phyloP scores from a whole-genome alignment of 2,113 vertebrate genomes.

The Crypturellus undulatus region DNA sequence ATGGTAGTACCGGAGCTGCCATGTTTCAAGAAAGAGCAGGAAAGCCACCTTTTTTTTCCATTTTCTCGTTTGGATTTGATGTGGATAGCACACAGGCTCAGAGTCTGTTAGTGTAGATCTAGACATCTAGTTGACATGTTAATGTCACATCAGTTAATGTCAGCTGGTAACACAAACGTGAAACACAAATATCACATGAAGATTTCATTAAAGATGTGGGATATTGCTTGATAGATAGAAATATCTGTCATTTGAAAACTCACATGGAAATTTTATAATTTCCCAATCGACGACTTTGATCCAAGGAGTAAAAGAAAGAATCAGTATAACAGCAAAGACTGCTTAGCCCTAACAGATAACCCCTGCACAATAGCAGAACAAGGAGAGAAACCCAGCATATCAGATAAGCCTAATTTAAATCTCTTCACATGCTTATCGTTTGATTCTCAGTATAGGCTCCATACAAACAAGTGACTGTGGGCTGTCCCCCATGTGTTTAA shows the following conservation, averaged over 20 bases:
- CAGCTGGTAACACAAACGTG: neutral
- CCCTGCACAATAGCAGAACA: neutral
- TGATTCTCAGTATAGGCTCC: neutral
- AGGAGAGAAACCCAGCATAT: neutral
- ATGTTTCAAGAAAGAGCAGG: neutral
- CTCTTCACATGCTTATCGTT: neutral
- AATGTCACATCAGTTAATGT: neutral
- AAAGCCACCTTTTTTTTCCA: neutral
- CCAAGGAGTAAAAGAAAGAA: neutral
- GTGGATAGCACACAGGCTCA: neutral
- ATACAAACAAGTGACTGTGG: neutral
- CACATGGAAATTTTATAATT: too few relatives aligned
- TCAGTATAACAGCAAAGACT: neutral
- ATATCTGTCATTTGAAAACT: too few relatives aligned
- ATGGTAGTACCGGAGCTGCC: neutral
- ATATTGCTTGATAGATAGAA: neutral
- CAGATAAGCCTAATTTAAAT: neutral
- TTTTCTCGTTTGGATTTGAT: neutral
- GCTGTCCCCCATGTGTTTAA: neutral
- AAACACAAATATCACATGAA: neutral
- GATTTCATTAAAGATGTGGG: neutral
- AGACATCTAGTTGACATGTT: neutral
- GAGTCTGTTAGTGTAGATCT: neutral
- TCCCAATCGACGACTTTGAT: neutral
- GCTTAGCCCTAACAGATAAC: neutral